Percentiles rank a stretch among this genome's conserved stretches.
Conservation (phyloP, 1,140 invertebrate genomes). For the Vanessa tameamea region DNA sequence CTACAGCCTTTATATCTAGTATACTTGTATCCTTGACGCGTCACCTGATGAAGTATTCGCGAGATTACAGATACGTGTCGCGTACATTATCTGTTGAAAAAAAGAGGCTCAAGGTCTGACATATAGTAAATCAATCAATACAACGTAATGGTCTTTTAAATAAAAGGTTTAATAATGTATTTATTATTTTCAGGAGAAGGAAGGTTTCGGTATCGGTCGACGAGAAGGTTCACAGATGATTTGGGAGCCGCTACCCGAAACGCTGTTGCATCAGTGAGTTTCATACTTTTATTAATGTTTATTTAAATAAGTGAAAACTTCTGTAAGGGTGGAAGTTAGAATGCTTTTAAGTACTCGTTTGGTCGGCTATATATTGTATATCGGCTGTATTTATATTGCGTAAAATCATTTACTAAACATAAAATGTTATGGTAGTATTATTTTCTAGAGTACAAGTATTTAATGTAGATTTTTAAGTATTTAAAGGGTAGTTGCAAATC, state of each 20-base stretch:
- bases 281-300: conserved; percentile 1
- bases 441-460: neutral
- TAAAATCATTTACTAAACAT: neutral
- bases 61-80: conserved; percentile 96
- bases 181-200: conserved; percentile 82
- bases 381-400: neutral
- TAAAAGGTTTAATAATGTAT: neutral
- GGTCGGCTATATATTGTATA: neutral
- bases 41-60: conserved; percentile 92
- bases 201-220: conserved; percentile 85
- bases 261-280: conserved; percentile 81
- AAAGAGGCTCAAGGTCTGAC: conserved; percentile 89
- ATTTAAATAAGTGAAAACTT: neutral
- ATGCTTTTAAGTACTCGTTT: conserved; percentile 20
- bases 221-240: conserved; percentile 85
- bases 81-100: conserved; percentile 89
- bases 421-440: neutral
- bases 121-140: neutral
- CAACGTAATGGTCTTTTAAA: neutral
- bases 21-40: conserved; percentile 93
- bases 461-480: neutral
- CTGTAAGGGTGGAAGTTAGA: neutral
- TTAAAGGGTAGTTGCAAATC: neutral
- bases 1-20: conserved; percentile 88
- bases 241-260: conserved; percentile 86